Conservation (phyloP, 1,140 invertebrate genomes). For the Cydia pomonella region DNA sequence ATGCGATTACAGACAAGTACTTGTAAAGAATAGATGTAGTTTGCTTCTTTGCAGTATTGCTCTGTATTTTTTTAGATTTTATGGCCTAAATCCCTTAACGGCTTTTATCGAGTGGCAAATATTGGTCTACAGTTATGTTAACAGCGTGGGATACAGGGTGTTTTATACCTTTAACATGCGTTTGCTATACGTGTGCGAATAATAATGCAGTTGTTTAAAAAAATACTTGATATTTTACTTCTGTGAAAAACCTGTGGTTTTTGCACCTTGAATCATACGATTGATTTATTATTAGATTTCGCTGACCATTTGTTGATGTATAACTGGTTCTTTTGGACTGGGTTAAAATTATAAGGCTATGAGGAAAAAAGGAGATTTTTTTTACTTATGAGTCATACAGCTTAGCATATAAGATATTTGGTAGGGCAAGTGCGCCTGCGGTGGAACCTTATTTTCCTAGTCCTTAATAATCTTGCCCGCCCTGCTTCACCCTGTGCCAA, state of each 20-base stretch:
- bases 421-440: too few relatives aligned
- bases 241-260: slow-evolving; percentile 18
- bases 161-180: not conserved
- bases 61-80: too few relatives aligned
- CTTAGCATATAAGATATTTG: too few relatives aligned
- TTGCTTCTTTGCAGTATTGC: not conserved
- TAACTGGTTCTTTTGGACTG: not conserved
- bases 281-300: slow-evolving; percentile 23
- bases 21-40: not conserved
- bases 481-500: too few relatives aligned
- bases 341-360: not conserved
- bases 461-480: too few relatives aligned
- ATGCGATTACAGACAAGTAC: not conserved
- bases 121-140: too few relatives aligned
- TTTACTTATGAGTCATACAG: too few relatives aligned
- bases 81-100: too few relatives aligned
- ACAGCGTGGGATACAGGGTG: too few relatives aligned
- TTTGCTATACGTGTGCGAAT: not conserved
- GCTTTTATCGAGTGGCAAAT: too few relatives aligned
- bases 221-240: slow-evolving; percentile 12
- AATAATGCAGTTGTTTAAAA: not conserved
- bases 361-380: too few relatives aligned
- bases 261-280: not conserved
- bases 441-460: too few relatives aligned
- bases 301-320: not conserved